Conservation (phyloP, 2,888 invertebrate genomes). For the Lycophotia porphyrea region DNA sequence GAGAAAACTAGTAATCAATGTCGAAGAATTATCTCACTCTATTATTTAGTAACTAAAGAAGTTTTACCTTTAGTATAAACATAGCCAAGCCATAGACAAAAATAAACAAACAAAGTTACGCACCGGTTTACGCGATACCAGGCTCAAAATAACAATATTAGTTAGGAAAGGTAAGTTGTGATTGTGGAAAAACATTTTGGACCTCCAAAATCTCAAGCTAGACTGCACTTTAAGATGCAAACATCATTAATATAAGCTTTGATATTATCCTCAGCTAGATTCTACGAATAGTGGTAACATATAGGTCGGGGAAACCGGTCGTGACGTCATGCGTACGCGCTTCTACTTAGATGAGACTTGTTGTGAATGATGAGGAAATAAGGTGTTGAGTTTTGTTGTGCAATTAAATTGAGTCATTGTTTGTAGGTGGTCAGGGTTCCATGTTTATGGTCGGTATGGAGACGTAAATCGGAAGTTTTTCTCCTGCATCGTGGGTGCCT, state of each 20-base stretch:
- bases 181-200: conserved; percentile 49
- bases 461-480: neutral
- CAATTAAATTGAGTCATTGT: conserved; percentile 2
- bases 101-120: conserved; percentile 18
- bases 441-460: neutral
- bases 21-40: neutral
- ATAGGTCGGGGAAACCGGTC: conserved; percentile 14
- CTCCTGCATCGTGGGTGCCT: too few relatives aligned
- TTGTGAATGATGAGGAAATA: conserved; percentile 19
- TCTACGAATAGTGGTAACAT: conserved; percentile 14
- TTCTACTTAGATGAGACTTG: neutral
- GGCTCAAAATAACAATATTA: conserved; percentile 38
- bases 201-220: neutral
- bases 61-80: neutral
- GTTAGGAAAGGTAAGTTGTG: conserved; percentile 53
- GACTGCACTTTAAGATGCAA: conserved; percentile 10
- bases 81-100: neutral
- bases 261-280: conserved; percentile 24
- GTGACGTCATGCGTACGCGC: conserved; percentile 8
- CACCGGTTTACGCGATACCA: conserved; percentile 47
- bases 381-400: conserved; percentile 4
- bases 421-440: neutral
- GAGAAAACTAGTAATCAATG: neutral
- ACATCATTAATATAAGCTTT: conserved; percentile 36
- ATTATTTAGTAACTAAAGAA: neutral